Evolutionary conservation across 1,140 invertebrate species (phyloP).

Genomic region (Trichomalopsis sarcophagae): DNA sequence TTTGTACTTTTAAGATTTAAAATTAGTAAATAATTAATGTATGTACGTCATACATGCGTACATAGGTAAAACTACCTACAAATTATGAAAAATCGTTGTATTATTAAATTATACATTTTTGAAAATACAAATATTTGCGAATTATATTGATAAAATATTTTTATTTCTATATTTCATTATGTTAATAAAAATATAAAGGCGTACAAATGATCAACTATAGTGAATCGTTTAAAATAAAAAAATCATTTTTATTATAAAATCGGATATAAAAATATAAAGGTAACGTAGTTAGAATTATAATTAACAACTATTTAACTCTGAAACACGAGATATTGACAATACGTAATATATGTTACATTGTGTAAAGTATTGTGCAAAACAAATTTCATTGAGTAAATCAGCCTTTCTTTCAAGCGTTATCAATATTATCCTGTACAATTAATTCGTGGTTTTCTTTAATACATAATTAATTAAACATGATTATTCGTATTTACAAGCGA

Average conservation of each 20-base stretch:
- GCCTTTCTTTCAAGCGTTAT: not conserved
- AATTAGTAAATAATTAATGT: not conserved
- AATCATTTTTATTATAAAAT: not conserved
- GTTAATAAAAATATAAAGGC: too few species aligned
- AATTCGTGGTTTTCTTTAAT: not conserved
- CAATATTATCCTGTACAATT: not conserved
- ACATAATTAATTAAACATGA: not conserved
- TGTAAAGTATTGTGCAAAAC: not conserved
- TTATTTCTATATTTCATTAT: not conserved
- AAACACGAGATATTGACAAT: constrained; percentile 25
- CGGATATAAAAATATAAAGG: constrained; percentile 26
- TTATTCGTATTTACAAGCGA: not conserved
- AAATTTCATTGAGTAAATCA: constrained; percentile 32
- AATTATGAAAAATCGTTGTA: constrained; percentile 41
- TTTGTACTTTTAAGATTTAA: not conserved
- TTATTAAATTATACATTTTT: constrained; percentile 33
- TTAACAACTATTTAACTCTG: constrained; percentile 38
- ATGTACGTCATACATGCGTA: not conserved
- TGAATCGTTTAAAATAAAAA: too few species aligned
- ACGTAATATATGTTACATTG: not conserved
- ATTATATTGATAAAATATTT: constrained; percentile 4
- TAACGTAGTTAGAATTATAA: constrained; percentile 23
- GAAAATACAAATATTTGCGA: constrained; percentile 46
- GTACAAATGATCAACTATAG: too few species aligned
- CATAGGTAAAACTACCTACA: constrained; percentile 25